Evolutionary conservation across 2,888 invertebrate genomes (phyloP).

Genomic region (Cetonia aurata): DNA sequence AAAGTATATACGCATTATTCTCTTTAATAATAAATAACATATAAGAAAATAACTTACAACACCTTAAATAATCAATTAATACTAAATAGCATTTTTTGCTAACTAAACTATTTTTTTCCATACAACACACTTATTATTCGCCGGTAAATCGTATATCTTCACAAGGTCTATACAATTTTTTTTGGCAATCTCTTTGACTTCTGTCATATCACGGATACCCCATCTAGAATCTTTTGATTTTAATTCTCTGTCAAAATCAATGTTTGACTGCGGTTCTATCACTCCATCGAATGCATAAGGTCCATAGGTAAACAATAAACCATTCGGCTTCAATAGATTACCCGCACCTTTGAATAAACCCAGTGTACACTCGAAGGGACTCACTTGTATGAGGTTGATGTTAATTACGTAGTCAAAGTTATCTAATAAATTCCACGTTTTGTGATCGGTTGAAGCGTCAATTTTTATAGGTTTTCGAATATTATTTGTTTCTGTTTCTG

Average conservation of each 20-base stretch:
- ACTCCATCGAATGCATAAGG: slow-evolving; percentile 85
- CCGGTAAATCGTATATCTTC: slow-evolving; percentile 82
- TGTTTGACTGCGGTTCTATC: slow-evolving; percentile 85
- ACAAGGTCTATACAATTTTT: slow-evolving; percentile 73
- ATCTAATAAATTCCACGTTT: slow-evolving; percentile 59
- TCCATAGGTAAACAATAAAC: slow-evolving; percentile 86
- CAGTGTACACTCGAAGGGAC: slow-evolving; percentile 79
- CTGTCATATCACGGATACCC: slow-evolving; percentile 84
- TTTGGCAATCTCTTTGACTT: slow-evolving; percentile 73
- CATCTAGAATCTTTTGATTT: slow-evolving; percentile 76
- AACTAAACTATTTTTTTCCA: slow-evolving; percentile 72
- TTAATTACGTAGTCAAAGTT: slow-evolving; percentile 82
- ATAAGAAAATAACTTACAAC: neutral
- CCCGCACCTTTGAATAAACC: slow-evolving; percentile 82
- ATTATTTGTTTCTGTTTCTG: slow-evolving; percentile 72
- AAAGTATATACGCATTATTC: too few relatives aligned
- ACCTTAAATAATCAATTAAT: too few relatives aligned
- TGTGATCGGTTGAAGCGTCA: slow-evolving; percentile 72
- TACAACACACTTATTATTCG: slow-evolving; percentile 87
- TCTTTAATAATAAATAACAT: neutral
- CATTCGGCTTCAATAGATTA: slow-evolving; percentile 75
- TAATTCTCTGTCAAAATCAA: slow-evolving; percentile 80
- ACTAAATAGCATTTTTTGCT: neutral
- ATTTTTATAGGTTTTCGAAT: slow-evolving; percentile 75
- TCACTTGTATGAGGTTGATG: slow-evolving; percentile 91